Conservation (phyloP, 2,797 vertebrate genomes). For the Rhinella marina region DNA sequence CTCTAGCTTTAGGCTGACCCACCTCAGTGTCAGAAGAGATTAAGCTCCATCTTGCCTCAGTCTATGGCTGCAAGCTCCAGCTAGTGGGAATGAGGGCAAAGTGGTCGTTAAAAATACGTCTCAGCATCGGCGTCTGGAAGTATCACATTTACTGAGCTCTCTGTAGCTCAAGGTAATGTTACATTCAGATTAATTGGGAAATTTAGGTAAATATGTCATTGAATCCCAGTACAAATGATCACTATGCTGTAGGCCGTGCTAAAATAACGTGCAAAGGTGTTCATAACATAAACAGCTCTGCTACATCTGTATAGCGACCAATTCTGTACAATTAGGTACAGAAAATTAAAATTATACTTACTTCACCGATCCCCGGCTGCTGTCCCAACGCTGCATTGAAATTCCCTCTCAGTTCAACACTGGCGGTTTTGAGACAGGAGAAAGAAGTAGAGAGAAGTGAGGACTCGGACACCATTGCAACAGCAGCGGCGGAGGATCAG, state of each 20-base stretch:
- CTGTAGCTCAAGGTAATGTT: not conserved
- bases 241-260: not conserved
- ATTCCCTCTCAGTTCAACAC: no score
- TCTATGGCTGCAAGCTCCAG: constrained; percentile 17
- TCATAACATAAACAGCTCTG: no score
- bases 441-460: no score
- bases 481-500: no score
- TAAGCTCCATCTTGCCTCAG: constrained; percentile 44
- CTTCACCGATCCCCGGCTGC: no score
- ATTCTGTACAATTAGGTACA: no score
- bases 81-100: constrained; percentile 43
- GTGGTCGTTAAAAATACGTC: constrained; percentile 28
- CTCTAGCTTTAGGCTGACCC: constrained; percentile 59
- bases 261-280: not conserved
- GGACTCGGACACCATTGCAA: no score
- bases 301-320: no score
- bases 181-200: not conserved
- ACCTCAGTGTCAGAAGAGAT: constrained; percentile 60
- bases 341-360: no score
- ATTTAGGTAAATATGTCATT: not conserved
- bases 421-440: no score
- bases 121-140: not conserved
- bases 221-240: constrained; percentile 1
- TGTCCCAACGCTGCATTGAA: no score
- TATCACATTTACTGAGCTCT: constrained; percentile 7